Percentiles rank a stretch among this genome's conserved stretches.
These are phyloP conservation scores for Salvelinus alpinus DNA, from an alignment of 2,113 vertebrate genomes.

Conservation along the genomic window DNA sequence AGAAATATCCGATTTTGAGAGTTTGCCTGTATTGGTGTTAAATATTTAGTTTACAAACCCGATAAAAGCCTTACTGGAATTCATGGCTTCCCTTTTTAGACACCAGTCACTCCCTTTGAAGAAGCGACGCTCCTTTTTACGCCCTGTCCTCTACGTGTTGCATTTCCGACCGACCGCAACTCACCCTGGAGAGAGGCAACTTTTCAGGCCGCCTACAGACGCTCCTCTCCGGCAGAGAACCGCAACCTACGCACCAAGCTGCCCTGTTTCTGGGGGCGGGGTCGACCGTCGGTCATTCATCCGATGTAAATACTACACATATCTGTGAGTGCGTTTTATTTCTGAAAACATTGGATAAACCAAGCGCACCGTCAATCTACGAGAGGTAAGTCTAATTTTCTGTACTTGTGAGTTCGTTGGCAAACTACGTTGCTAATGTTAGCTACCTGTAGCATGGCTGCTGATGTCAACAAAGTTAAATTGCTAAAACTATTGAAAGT, in stretches of 20 bases:
- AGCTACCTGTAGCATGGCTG: not conserved
- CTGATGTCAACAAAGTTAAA: not conserved
- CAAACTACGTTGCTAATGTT: not conserved
- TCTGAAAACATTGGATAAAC: not conserved
- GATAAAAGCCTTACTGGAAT: no score
- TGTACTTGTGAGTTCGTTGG: no score
- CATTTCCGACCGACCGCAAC: not conserved
- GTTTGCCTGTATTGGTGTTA: no score
- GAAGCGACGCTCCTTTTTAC: not conserved
- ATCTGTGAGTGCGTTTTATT: not conserved
- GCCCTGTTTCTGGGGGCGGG: not conserved
- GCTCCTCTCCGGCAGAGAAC: no score
- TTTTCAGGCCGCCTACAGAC: not conserved
- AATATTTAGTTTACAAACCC: no score
- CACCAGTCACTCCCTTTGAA: not conserved
- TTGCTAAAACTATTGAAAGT: not conserved
- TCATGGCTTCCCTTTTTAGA: not conserved
- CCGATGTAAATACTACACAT: not conserved
- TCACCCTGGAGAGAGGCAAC: not conserved
- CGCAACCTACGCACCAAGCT: not conserved
- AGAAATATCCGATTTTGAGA: no score
- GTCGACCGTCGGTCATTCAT: not conserved
- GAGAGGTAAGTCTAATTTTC: slow-evolving; percentile 30
- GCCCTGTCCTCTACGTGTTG: slow-evolving; percentile 26
- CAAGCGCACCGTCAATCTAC: slow-evolving; percentile 12